A percentile compares a stretch with the other conserved stretches of the same genome.
These are phyloP conservation scores for Saccostrea cuccullata DNA, from an alignment of 1,140 invertebrate species.

Conservation along the genomic window DNA sequence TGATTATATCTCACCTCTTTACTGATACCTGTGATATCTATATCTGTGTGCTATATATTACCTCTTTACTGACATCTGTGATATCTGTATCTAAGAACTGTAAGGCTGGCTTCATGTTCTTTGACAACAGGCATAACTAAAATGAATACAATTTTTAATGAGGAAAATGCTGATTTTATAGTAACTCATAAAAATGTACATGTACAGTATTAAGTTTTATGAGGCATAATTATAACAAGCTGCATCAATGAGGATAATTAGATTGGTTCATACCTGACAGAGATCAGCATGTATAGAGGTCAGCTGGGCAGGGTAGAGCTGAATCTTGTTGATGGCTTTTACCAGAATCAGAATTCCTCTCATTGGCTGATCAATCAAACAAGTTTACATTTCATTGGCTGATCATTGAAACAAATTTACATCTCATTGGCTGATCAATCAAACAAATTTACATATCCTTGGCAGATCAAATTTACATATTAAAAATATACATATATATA, in stretches of 20 bases:
- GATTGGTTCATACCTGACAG: conserved; percentile 83
- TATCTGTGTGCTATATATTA: conserved; percentile 69
- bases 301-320: conserved; percentile 90
- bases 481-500: too few species aligned
- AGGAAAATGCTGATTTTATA: background rate
- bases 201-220: too few species aligned
- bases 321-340: conserved; percentile 93
- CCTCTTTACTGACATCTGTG: conserved; percentile 92
- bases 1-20: too few species aligned
- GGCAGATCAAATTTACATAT: conserved; percentile 29
- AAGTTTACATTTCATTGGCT: background rate
- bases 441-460: conserved; percentile 34
- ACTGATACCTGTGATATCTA: too few species aligned
- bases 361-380: conserved; percentile 82
- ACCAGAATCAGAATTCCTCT: conserved; percentile 90
- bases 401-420: conserved; percentile 65
- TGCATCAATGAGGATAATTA: too few species aligned
- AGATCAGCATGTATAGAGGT: conserved; percentile 96
- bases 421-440: conserved; percentile 83
- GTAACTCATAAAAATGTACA: background rate
- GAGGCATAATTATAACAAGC: too few species aligned
- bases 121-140: conserved; percentile 90
- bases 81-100: conserved; percentile 94
- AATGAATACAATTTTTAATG: conserved; percentile 54
- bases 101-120: conserved; percentile 94